These are phyloP conservation scores for Phylloscopus collybita DNA, from an alignment of 2,797 vertebrate species.

Conservation along the genomic window DNA sequence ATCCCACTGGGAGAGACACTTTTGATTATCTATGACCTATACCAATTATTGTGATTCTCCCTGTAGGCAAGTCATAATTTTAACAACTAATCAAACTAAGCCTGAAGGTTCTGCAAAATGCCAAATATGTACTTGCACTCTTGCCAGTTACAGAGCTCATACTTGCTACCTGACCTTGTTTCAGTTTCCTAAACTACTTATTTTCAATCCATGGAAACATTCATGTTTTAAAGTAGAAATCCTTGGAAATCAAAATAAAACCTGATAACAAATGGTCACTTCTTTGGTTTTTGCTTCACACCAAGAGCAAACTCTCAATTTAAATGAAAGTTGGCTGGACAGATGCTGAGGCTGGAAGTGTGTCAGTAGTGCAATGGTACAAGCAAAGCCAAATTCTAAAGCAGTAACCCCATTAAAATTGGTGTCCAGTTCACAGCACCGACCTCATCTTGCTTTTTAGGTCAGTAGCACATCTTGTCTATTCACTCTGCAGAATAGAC, in stretches of 20 bases:
- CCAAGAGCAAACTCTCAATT: neutral
- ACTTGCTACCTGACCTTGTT: conserved; percentile 65
- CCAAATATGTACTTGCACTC: conserved; percentile 67
- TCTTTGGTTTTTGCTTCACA: neutral
- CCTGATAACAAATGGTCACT: neutral
- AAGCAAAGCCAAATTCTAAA: neutral
- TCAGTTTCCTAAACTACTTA: conserved; percentile 26
- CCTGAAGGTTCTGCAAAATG: conserved; percentile 76
- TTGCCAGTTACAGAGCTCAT: conserved; percentile 54
- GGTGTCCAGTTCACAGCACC: neutral
- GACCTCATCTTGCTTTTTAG: neutral
- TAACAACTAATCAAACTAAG: conserved; percentile 82
- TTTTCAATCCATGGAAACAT: conserved; percentile 25
- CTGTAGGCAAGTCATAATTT: conserved; percentile 85
- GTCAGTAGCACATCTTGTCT: neutral
- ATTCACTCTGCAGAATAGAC: neutral
- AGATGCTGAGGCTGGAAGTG: neutral
- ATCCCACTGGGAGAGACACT: conserved; percentile 82
- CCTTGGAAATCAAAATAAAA: neutral
- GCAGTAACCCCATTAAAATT: neutral
- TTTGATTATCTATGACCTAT: conserved; percentile 92
- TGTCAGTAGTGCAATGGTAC: neutral
- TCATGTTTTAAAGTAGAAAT: conserved; percentile 18
- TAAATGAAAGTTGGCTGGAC: neutral
- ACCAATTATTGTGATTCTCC: conserved; percentile 89